These are phyloP conservation scores for Luscinia megarhynchos DNA, from an alignment of 2,797 vertebrate species.

Conservation along the genomic window DNA sequence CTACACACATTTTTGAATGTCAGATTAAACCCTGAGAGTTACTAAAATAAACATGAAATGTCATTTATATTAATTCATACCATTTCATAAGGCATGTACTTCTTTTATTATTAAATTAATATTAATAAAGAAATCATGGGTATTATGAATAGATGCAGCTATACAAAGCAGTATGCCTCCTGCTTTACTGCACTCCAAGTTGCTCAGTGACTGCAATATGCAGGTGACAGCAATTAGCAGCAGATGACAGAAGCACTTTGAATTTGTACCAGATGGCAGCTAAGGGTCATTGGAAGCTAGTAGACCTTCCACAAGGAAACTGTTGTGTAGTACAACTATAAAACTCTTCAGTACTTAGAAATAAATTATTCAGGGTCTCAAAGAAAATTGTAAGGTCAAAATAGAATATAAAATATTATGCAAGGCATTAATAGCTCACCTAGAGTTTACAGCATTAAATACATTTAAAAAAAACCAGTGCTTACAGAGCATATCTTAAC, in stretches of 20 bases:
- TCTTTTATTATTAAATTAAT: conserved; percentile 50
- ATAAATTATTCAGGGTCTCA: conserved; percentile 61
- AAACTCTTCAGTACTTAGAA: conserved; percentile 60
- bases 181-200: conserved; percentile 75
- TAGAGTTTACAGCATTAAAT: conserved; percentile 46
- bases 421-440: conserved; percentile 31
- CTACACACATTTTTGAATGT: background rate
- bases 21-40: background rate
- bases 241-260: conserved; percentile 88
- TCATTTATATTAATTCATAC: background rate
- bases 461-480: background rate
- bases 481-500: background rate
- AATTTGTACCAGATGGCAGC: conserved; percentile 88
- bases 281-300: conserved; percentile 82
- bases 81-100: background rate
- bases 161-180: background rate
- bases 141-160: background rate
- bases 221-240: conserved; percentile 94
- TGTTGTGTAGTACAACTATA: conserved; percentile 51
- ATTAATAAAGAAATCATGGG: conserved; percentile 38
- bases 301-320: conserved; percentile 70
- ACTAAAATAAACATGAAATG: background rate
- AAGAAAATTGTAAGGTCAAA: conserved; percentile 57
- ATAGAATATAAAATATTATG: conserved; percentile 28
- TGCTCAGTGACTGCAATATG: conserved; percentile 79